Conservation (phyloP, 2,113 vertebrate species). For the Bujurquina vittata region DNA sequence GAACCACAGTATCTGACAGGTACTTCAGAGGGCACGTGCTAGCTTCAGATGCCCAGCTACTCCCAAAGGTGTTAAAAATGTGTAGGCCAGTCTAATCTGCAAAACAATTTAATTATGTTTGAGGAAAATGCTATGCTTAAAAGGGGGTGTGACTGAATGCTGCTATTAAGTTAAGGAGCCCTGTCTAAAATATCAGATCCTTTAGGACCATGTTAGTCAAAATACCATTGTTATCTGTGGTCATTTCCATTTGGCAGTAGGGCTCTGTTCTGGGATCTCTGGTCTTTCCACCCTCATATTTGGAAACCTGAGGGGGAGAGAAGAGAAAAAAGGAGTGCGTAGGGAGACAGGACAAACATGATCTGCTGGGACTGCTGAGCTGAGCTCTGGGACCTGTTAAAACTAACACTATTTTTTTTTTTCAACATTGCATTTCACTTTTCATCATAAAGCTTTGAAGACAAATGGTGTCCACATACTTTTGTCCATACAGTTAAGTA, state of each 20-base stretch:
- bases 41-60: too few species aligned
- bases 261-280: background rate
- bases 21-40: too few species aligned
- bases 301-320: background rate
- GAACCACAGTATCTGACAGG: too few species aligned
- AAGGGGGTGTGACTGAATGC: background rate
- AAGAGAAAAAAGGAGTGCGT: background rate
- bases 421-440: too few species aligned
- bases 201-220: fast-evolving
- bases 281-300: background rate
- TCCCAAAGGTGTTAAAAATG: too few species aligned
- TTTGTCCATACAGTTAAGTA: background rate
- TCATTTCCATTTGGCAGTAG: fast-evolving
- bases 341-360: background rate
- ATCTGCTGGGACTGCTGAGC: background rate
- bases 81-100: too few species aligned
- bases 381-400: too few species aligned
- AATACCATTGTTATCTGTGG: background rate
- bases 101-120: too few species aligned
- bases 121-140: too few species aligned
- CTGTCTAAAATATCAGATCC: background rate
- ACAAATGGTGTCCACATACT: background rate
- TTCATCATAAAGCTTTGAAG: background rate
- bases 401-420: too few species aligned
- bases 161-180: background rate